Evolutionary conservation across 2,797 vertebrate species (phyloP), one percentile per base, ranked within the genome.

Genomic region (Lateolabrax maculatus): DNA sequence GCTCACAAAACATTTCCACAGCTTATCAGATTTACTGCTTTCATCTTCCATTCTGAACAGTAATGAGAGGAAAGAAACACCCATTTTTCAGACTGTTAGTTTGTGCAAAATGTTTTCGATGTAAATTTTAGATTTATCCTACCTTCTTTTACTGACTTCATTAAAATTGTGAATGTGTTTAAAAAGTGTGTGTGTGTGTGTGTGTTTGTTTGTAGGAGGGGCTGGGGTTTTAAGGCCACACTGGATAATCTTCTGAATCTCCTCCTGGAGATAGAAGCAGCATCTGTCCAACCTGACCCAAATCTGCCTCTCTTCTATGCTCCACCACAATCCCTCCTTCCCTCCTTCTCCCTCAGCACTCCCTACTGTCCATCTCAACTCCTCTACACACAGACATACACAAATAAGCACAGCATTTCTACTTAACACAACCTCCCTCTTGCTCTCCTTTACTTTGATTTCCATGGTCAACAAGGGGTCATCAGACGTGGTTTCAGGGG

Each of bases 281-380:
- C 91, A 91, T 91, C 90, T 91, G 90, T 87, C 84, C 81, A 56
- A 51, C 31, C 77, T 90, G 90, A 91, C 90, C 87, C 83, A 91
- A 93, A 93, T 93, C 88, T 90, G 91, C 71, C 84, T 87, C 85
- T 74, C 79, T 73, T 66, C 75, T 86, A 43, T 21, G 5, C 49
- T 46, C 70, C 65, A 68, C 64, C 48, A 46, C 91, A 88, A 90
- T 91, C 90, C 84, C 78, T 72, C 68, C 86, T 77, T 66, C 61
- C 43, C 52, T 64, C 46, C n/a, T 57, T 52, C 56, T 80, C 70
- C 31, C 56, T 37, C 46, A 43, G 53, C 68, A 75, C 52, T 71
- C 57, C 43, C 60, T 81, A 37, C 69, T 71, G 77, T 84, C 76
- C 70, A 63, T 75, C 71, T 76, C 51, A 53, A 31, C 48, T 4